phyloP scores from a whole-genome alignment of 2,888 invertebrate species.

The Odontocerum albicorne region DNA sequence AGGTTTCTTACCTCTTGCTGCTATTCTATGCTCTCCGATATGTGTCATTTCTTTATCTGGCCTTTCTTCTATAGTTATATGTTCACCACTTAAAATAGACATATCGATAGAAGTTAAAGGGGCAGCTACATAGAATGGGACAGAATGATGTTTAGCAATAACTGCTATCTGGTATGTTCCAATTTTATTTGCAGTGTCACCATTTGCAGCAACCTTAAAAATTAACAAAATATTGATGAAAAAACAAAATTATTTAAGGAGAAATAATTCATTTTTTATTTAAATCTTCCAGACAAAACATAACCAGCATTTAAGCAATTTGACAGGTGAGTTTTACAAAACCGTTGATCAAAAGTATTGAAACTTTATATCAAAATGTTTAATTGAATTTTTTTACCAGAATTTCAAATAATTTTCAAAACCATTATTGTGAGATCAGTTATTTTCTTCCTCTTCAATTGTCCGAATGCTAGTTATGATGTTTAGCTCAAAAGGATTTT shows the following conservation, averaged over 20 bases:
- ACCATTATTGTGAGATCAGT: too few species aligned
- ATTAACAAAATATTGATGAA: slow-evolving; percentile 1
- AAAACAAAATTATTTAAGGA: slow-evolving; percentile 8
- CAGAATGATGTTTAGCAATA: slow-evolving; percentile 83
- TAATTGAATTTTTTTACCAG: too few species aligned
- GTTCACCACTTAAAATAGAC: slow-evolving; percentile 73
- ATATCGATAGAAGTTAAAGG: slow-evolving; percentile 91
- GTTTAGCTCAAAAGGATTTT: too few species aligned
- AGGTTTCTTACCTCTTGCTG: slow-evolving; percentile 82
- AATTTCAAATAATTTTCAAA: too few species aligned
- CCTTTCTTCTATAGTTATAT: slow-evolving; percentile 92
- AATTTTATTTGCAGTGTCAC: slow-evolving; percentile 99
- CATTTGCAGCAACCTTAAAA: slow-evolving; percentile 82
- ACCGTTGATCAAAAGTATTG: too few species aligned
- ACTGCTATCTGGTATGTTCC: slow-evolving; percentile 96
- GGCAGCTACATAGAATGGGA: slow-evolving; percentile 95
- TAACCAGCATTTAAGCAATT: too few species aligned
- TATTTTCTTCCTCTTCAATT: too few species aligned
- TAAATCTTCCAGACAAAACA: too few species aligned
- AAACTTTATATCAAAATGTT: too few species aligned
- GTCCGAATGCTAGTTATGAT: too few species aligned
- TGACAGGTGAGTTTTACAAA: too few species aligned
- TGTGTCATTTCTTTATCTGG: slow-evolving; percentile 90
- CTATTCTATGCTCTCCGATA: slow-evolving; percentile 83
- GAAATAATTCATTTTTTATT: slow-evolving; percentile 3